Base-by-base conservation (phyloP, 2,113 vertebrate genomes). In the Dromiciops gliroides region DNA sequence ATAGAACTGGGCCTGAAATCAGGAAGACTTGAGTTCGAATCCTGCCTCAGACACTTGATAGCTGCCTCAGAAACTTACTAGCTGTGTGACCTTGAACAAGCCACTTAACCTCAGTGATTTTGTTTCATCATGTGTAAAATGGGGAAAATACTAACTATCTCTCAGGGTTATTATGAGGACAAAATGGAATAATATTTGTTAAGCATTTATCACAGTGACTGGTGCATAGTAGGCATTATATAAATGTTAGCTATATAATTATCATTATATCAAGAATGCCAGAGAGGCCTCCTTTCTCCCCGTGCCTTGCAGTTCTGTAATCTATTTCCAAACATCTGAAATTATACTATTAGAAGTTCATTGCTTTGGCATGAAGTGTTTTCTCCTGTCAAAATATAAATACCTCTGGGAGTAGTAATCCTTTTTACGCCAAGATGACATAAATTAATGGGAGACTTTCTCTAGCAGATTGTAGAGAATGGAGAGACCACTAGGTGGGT, bases 171-270 rank as follows among this genome's bases (percentile, higher is more conserved):
- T 94, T 93, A 53, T 53, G 50, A 92, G 89, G 49, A 93, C 48
- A 37, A 89, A 91, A 83, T 48, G 19, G 48, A 26, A 94, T 60
- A 94, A 92, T 11, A 49, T 52, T 26, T 51, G 12, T 94, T 11
- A 91, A 92, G 24, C 53, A 50, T 67, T 50, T 25, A 44, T 75
- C 94, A 9, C 7, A 47, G 50, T 94, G 95, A 93, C 93, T 51
- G 28, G 19, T 83, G 26, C 0, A 6, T 48, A 90, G 28, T 22
- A 93, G 14, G 23, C 91, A 2, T 19, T 52, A 22, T 90, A 47
- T 12, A 95, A 92, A 56, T 52, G 51, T 12, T 56, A 31, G 14
- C 49, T 91, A 4, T 95, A 88, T 60, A 60, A 60, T 60, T 60
- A n/a, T 7, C 19, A 75, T 75, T n/a, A n/a, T 75, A 75, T 75